Evolutionary conservation across 2,888 invertebrate species (phyloP), one percentile per base, ranked within the genome.

Genomic region (Lordiphosa fenestrarum): DNA sequence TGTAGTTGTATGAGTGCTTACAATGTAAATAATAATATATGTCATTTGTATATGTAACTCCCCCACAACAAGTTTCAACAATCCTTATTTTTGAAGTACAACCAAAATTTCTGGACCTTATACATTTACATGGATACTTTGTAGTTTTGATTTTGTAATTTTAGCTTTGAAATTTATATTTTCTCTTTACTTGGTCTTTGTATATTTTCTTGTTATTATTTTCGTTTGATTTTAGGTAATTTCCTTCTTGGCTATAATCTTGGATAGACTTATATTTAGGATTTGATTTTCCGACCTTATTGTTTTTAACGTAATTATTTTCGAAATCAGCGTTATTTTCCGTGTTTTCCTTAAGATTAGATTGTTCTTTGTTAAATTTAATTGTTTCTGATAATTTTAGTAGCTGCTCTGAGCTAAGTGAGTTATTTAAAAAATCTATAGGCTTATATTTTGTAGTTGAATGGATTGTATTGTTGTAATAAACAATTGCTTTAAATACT

Each of bases 131-230:
- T 23, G 23, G 4, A 23, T 23, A 4, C n/a, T 1, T 23, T 23
- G 2, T 23, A 2, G 36, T 9, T 12, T 51, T 42, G 7, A 7
- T 2, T 30, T 15, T 9, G n/a, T 19, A 6, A 51, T 42, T 12
- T 53, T 38, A 15, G 6, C 37, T 42, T 52, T 52, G 23, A 2
- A 10, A 52, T 52, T 36, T 23, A 37, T 42, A 42, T 42, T 6
- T 52, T 37, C 42, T 13, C 15, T 52, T 42, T 4, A 42, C 42
- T 19, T 41, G 51, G 41, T 33, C 41, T 15, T 51, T 51, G 21
- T 51, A 51, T 4, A 41, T 51, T 41, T 41, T 51, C 23, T 42
- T 41, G 33, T 10, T 21, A 35, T 10, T 15, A 9, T 25, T 6
- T 42, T 51, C 12, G 12, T 36, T 10, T 23, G 36, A 13, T 36